Evolutionary conservation across 2,113 vertebrate species (phyloP).

Genomic region (Sylvia atricapilla): DNA sequence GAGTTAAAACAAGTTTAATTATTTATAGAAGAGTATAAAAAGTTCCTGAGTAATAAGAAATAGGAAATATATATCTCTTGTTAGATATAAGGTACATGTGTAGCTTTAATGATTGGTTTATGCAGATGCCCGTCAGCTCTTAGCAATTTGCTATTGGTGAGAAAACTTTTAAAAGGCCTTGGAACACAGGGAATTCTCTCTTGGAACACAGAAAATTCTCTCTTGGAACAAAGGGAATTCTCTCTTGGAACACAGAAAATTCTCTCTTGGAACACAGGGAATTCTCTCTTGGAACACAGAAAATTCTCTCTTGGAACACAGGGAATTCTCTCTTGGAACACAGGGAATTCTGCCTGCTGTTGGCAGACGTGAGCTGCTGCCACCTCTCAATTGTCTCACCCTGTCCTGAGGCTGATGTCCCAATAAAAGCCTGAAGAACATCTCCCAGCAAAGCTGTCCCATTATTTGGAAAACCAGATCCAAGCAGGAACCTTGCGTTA

Average conservation of each 20-base stretch:
- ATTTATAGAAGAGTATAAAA: not conserved
- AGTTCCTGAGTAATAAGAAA: not conserved
- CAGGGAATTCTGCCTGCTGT: not conserved
- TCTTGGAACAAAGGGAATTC: not conserved
- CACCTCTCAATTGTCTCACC: not conserved
- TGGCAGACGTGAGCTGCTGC: not conserved
- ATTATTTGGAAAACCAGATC: not conserved
- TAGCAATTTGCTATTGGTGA: not conserved
- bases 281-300: too few species aligned
- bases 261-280: not conserved
- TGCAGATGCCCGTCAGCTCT: not conserved
- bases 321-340: not conserved
- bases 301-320: too few species aligned
- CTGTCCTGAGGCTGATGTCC: not conserved
- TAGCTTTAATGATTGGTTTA: not conserved
- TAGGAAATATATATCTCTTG: too few species aligned
- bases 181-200: too few species aligned
- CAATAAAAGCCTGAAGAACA: not conserved
- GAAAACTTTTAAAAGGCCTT: not conserved
- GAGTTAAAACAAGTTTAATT: too few species aligned
- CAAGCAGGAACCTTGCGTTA: not conserved
- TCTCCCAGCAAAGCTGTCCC: not conserved
- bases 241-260: not conserved
- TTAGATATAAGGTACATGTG: not conserved
- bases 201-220: not conserved